Base-by-base conservation (phyloP, 2,113 vertebrate species). In the Toxotes jaculatrix region DNA sequence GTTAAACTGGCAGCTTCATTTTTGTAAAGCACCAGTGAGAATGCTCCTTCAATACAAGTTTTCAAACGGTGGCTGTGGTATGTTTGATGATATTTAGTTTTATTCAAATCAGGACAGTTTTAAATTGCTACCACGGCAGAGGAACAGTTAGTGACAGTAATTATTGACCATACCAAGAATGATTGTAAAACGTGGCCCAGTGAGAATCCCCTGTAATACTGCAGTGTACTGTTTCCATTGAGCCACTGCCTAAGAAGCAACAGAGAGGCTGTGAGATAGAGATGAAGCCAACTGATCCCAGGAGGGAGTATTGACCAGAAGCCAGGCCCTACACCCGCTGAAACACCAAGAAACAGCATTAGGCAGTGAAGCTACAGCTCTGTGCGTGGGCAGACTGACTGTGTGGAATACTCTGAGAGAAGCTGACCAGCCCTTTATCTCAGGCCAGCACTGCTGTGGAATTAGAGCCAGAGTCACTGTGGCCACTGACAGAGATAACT, bases 301-400 rank as follows among this genome's bases (percentile, higher is more conserved):
- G 53, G 77, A 43, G 81, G 61, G 72, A 66, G 55, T 71, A 82
- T 85, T 84, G 80, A 82, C 76, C 61, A 67, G 68, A 38, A 87
- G 77, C 72, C 76, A 63, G 67, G 21, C 17, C 51, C 60, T 64
- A 77, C 68, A 45, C 72, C 60, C 31, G 47, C 79, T 74, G 66
- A 74, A 80, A 77, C 36, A 40, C 76, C 80, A 65, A 80, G 45
- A 84, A 70, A 79, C 69, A 34, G 31, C 74, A 65, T 65, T 32
- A 74, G 73, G 80, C 79, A 45, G 68, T 42, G 57, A 71, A 74
- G 62, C 75, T 53, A 40, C 66, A 67, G 56, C 19, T 1, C 34
- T 55, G 78, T 40, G 63, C 23, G 60, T 66, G 67, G 73, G 73
- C 79, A 63, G 21, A 81, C 84, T 45, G 68, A 74, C 80, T 80